Conservation (phyloP, 2,113 vertebrate species). For the Gila orcuttii region DNA sequence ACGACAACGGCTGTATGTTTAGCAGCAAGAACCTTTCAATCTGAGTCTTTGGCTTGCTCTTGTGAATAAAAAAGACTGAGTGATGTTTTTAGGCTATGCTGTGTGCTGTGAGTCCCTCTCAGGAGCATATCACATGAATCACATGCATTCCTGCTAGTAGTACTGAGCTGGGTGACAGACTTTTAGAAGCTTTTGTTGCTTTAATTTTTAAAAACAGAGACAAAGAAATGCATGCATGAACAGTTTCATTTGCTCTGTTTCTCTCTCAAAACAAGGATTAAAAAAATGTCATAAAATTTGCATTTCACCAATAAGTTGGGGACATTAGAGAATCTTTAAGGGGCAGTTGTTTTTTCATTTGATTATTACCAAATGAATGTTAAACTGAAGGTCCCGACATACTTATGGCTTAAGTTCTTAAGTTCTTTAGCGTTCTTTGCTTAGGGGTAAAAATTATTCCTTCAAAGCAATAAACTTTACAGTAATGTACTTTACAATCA, state of each 20-base stretch:
- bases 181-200: neutral
- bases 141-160: neutral
- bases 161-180: neutral
- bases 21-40: neutral
- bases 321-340: neutral
- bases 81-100: conserved; percentile 30
- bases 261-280: neutral
- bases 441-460: neutral
- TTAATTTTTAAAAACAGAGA: conserved; percentile 11
- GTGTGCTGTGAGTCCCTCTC: conserved; percentile 19
- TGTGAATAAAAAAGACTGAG: conserved; percentile 19
- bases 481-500: too few relatives aligned
- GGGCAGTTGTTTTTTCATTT: neutral
- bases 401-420: neutral
- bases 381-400: neutral
- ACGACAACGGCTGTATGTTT: neutral
- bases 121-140: neutral
- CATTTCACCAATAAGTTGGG: neutral
- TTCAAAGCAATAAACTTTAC: neutral
- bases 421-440: neutral
- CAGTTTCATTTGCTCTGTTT: neutral
- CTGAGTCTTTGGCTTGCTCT: neutral
- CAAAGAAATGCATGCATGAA: neutral
- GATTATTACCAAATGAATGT: neutral
- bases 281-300: too few relatives aligned